Percentiles rank a stretch among this genome's conserved stretches.
phyloP scores from a whole-genome alignment of 2,888 invertebrate species.

The Rhagium mordax region DNA sequence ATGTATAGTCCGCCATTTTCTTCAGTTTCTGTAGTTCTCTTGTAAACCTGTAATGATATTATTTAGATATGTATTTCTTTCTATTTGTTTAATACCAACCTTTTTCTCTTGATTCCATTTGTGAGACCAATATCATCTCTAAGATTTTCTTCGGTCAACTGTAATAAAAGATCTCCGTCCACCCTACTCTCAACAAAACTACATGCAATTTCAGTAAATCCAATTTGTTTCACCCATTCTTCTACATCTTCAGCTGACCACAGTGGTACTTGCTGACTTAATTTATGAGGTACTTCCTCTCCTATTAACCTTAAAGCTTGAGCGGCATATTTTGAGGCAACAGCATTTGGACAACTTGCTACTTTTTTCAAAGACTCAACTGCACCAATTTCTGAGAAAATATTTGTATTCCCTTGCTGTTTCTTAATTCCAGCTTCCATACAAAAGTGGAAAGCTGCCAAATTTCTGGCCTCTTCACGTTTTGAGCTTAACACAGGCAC shows the following conservation, averaged over 20 bases:
- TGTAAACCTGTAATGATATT: constrained; percentile 79
- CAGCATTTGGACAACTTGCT: constrained; percentile 97
- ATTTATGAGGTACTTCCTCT: constrained; percentile 96
- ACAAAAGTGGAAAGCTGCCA: constrained; percentile 98
- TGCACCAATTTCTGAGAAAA: constrained; percentile 95
- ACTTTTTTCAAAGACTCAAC: constrained; percentile 96
- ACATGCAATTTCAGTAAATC: constrained; percentile 87
- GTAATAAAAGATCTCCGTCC: constrained; percentile 95
- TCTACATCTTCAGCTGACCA: constrained; percentile 98
- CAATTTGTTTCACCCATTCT: constrained; percentile 99
- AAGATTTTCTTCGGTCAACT: constrained; percentile 93
- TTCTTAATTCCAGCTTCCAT: constrained; percentile 99
- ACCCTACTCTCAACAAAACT: constrained; percentile 94
- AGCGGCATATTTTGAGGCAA: constrained; percentile 97
- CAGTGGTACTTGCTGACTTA: constrained; percentile 97
- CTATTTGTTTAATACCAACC: constrained; percentile 70
- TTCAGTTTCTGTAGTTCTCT: constrained; percentile 94
- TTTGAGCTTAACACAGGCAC: constrained; percentile 96
- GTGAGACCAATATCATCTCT: constrained; percentile 92
- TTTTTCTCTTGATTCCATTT: constrained; percentile 94
- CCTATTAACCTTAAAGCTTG: constrained; percentile 94
- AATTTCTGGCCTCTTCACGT: constrained; percentile 94
- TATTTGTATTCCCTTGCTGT: constrained; percentile 90
- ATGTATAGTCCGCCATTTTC: constrained; percentile 97
- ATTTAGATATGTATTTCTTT: neutral